A percentile compares a stretch with the other conserved stretches of the same genome.
Conservation (phyloP, 1,140 invertebrate species). For the Elymnias hypermnestra region DNA sequence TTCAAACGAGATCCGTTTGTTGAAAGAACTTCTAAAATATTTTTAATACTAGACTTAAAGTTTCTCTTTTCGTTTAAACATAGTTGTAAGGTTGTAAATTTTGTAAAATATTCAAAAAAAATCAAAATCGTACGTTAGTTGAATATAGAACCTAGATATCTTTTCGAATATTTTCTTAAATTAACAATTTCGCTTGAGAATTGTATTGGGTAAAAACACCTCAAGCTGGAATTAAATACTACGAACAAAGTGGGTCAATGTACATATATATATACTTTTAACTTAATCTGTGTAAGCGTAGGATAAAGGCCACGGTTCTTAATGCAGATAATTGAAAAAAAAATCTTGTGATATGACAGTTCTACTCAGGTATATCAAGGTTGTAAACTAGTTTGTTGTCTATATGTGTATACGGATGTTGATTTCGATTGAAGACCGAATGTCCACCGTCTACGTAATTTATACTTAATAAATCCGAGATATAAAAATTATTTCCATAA, state of each 20-base stretch:
- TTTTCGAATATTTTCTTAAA: conserved; percentile 7
- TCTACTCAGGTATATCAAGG: conserved; percentile 39
- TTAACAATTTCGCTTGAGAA: conserved; percentile 1
- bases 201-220: conserved; percentile 12
- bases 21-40: too few relatives aligned
- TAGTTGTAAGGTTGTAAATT: conserved; percentile 18
- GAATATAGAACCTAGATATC: conserved; percentile 4
- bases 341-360: conserved; percentile 34
- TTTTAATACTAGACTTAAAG: background rate
- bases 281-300: conserved; percentile 11
- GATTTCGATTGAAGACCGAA: conserved; percentile 3
- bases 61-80: background rate
- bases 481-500: too few relatives aligned
- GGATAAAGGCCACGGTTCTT: conserved; percentile 33
- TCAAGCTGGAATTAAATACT: conserved; percentile 2
- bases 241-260: conserved; percentile 27
- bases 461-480: too few relatives aligned
- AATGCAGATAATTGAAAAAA: conserved; percentile 27
- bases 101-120: conserved; percentile 16
- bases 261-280: conserved; percentile 7
- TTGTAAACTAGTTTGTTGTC: conserved; percentile 41
- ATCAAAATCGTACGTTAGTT: background rate
- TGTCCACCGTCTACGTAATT: too few relatives aligned
- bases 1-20: too few relatives aligned
- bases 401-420: conserved; percentile 29